A percentile compares a stretch with the other conserved stretches of the same genome.
phyloP scores from a whole-genome alignment of 2,888 invertebrate species.

The Ophion ventricosus region DNA sequence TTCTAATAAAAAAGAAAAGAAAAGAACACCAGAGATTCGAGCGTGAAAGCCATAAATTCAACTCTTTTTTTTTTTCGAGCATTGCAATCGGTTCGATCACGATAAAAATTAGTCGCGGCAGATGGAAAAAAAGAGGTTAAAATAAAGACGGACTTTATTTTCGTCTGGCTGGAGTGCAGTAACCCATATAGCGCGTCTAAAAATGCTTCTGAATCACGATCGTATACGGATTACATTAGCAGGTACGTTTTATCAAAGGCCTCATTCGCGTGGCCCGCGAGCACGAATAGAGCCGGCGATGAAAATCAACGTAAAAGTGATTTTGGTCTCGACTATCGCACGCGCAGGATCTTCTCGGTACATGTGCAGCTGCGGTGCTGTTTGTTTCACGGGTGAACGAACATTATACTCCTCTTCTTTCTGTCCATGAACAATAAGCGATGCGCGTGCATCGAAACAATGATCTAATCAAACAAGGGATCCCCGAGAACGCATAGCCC shows the following conservation, averaged over 20 bases:
- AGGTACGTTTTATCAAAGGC: conserved; percentile 58
- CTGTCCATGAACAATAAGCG: conserved; percentile 31
- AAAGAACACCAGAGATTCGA: not conserved
- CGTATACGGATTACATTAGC: conserved; percentile 77
- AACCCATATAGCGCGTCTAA: conserved; percentile 73
- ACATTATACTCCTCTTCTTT: conserved; percentile 34
- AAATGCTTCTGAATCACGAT: conserved; percentile 67
- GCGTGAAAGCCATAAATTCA: not conserved
- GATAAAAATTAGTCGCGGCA: conserved; percentile 32
- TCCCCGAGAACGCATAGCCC: not conserved
- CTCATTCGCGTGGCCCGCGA: not conserved
- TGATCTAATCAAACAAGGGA: conserved; percentile 34
- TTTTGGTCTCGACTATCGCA: conserved; percentile 36
- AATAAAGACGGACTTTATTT: conserved; percentile 55
- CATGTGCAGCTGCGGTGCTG: conserved; percentile 60
- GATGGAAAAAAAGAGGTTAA: not conserved
- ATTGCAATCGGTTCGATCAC: conserved; percentile 22
- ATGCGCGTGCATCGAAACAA: conserved; percentile 41
- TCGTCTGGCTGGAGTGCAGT: conserved; percentile 76
- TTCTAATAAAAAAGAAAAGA: not conserved
- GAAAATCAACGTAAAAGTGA: conserved; percentile 38
- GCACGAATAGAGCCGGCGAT: conserved; percentile 26
- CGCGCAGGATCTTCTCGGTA: not conserved
- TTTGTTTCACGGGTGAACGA: conserved; percentile 55
- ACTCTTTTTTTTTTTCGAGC: not conserved